These are phyloP conservation scores for Excalfactoria chinensis DNA, from an alignment of 2,113 vertebrate genomes.

Conservation along the genomic window DNA sequence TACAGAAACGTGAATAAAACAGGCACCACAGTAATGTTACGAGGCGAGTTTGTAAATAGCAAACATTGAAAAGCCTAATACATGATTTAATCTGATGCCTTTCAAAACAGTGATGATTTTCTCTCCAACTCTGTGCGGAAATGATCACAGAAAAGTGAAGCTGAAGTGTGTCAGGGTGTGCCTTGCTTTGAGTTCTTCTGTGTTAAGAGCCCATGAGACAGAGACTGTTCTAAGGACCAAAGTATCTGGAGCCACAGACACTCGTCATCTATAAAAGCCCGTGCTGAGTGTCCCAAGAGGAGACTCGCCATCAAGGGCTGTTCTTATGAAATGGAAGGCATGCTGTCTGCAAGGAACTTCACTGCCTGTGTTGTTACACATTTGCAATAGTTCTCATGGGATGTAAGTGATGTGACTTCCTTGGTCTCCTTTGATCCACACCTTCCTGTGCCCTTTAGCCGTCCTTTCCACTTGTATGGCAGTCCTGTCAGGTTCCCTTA, in stretches of 20 bases:
- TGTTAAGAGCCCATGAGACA: background rate
- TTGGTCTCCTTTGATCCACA: background rate
- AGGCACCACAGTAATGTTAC: background rate
- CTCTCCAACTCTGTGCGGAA: background rate
- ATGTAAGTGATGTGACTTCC: background rate
- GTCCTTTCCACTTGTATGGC: background rate
- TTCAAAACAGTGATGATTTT: background rate
- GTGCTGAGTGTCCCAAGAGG: background rate
- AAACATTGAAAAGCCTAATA: background rate
- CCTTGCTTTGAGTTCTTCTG: background rate
- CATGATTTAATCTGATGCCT: background rate
- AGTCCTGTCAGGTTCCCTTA: slow-evolving; percentile 31
- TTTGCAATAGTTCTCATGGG: background rate
- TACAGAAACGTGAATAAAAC: background rate
- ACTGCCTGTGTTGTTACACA: background rate
- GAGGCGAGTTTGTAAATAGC: background rate
- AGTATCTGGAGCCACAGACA: background rate
- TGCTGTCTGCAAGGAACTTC: background rate
- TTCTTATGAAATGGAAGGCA: background rate
- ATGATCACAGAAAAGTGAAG: background rate
- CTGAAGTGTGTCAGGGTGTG: background rate
- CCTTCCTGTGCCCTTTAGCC: background rate
- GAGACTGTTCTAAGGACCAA: background rate
- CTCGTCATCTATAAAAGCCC: background rate
- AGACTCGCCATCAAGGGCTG: background rate